phyloP scores from a whole-genome alignment of 2,888 invertebrate genomes.

The Oeneis ivallda region DNA sequence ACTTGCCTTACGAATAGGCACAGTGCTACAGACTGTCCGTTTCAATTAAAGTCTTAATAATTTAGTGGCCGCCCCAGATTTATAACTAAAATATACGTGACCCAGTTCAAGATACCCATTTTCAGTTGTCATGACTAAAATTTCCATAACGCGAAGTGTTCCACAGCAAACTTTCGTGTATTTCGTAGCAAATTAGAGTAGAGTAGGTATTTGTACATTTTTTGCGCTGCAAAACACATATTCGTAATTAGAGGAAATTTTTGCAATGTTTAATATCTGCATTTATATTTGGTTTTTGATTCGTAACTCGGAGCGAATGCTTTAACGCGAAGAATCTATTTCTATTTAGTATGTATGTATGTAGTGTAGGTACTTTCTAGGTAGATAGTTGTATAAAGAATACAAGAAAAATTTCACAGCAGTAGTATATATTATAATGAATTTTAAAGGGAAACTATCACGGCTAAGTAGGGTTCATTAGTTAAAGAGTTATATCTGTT shows the following conservation, averaged over 20 bases:
- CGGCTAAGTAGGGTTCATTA: no score
- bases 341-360: not conserved
- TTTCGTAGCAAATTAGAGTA: constrained; percentile 19
- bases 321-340: not conserved
- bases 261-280: constrained; percentile 3
- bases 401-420: no score
- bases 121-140: constrained; percentile 31
- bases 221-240: constrained; percentile 13
- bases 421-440: no score
- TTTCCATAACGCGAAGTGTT: constrained; percentile 24
- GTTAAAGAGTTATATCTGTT: no score
- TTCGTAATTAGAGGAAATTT: constrained; percentile 9
- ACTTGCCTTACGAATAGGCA: constrained; percentile 41
- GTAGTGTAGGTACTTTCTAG: not conserved
- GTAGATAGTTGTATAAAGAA: no score
- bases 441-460: no score
- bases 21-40: not conserved
- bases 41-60: constrained; percentile 36
- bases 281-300: constrained; percentile 17
- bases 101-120: constrained; percentile 32
- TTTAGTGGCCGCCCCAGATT: constrained; percentile 42
- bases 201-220: constrained; percentile 12
- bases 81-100: constrained; percentile 40
- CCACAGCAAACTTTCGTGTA: constrained; percentile 18
- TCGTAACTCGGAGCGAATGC: not conserved